These are phyloP conservation scores for Myrmecophaga tridactyla DNA, from an alignment of 2,113 vertebrate genomes.

Conservation along the genomic window DNA sequence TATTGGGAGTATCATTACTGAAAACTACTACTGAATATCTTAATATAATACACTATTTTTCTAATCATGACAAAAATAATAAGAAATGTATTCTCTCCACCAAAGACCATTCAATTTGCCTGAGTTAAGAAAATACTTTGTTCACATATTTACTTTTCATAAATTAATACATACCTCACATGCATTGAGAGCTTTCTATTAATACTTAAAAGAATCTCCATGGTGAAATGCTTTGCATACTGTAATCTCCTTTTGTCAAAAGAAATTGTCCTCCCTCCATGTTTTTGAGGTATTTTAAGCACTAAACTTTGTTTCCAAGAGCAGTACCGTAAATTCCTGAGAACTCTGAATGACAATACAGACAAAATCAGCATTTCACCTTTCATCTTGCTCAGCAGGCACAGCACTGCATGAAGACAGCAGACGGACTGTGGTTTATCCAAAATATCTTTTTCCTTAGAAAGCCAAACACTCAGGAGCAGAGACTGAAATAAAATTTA, in stretches of 20 bases:
- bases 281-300: neutral
- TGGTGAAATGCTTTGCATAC: too few relatives aligned
- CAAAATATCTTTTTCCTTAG: conserved; percentile 92
- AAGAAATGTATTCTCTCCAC: neutral
- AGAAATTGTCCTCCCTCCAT: neutral
- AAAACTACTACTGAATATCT: neutral
- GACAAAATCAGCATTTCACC: conserved; percentile 82
- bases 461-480: conserved; percentile 93
- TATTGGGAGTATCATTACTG: neutral
- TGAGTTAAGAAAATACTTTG: neutral
- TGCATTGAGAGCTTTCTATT: neutral
- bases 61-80: neutral
- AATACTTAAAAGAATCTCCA: neutral
- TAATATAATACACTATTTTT: neutral
- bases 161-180: neutral
- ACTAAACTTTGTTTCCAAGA: neutral
- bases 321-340: too few relatives aligned
- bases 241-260: neutral
- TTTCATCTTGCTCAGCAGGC: conserved; percentile 93
- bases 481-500: conserved; percentile 85
- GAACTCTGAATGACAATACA: rapidly evolving
- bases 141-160: neutral
- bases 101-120: neutral
- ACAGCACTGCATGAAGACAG: conserved; percentile 89
- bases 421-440: conserved; percentile 85